phyloP scores from a whole-genome alignment of 2,113 vertebrate species.

The Machaerirhynchus nigripectus region DNA sequence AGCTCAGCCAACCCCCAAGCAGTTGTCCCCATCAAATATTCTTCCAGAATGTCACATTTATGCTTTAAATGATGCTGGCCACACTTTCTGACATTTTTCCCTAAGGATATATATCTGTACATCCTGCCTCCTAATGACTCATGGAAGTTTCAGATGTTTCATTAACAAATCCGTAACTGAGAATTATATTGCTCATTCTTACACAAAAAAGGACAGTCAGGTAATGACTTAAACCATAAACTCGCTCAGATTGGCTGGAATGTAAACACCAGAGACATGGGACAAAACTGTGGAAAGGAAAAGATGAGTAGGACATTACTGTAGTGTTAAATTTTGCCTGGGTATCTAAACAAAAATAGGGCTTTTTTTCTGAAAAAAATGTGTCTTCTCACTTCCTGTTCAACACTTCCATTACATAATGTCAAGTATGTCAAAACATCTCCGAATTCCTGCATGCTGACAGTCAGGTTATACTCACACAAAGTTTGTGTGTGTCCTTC shows the following conservation, averaged over 20 bases:
- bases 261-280: slow-evolving; percentile 12
- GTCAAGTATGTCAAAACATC: slow-evolving; percentile 41
- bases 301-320: background rate
- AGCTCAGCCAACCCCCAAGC: background rate
- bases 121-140: background rate
- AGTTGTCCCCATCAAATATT: background rate
- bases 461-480: slow-evolving; percentile 10
- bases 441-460: slow-evolving; percentile 23
- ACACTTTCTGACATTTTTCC: background rate
- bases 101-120: background rate
- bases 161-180: background rate
- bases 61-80: background rate
- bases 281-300: slow-evolving; percentile 3
- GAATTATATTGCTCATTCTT: background rate
- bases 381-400: background rate
- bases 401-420: slow-evolving; percentile 46
- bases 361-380: background rate
- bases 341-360: slow-evolving; percentile 12
- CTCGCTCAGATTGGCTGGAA: background rate
- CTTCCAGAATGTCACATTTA: background rate
- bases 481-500: slow-evolving; percentile 37
- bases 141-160: background rate
- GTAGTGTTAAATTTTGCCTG: background rate
- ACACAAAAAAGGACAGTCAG: background rate
- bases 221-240: background rate